Evolutionary conservation across 2,113 vertebrate species (phyloP).

Genomic region (Arvicanthis niloticus): DNA sequence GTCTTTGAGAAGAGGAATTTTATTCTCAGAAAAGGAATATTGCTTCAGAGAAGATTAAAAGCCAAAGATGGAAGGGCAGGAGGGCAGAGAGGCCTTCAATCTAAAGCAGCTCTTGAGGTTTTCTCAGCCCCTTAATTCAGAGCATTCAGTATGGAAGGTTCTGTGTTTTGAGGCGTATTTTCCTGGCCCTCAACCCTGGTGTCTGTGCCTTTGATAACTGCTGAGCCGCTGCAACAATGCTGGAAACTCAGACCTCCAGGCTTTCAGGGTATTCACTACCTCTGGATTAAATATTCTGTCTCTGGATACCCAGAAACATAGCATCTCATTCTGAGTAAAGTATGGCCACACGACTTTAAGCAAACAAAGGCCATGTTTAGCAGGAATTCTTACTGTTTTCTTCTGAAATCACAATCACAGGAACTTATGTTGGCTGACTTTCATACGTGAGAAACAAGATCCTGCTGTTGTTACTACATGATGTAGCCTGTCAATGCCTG

Average conservation of each 20-base stretch:
- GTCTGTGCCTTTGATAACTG: background rate
- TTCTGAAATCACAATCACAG: background rate
- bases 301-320: background rate
- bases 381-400: background rate
- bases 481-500: background rate
- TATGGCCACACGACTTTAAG: background rate
- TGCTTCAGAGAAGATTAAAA: background rate
- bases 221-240: background rate
- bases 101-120: too few species aligned
- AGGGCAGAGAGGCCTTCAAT: background rate
- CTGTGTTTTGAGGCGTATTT: background rate
- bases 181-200: background rate
- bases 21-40: background rate
- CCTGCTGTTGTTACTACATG: background rate
- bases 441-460: background rate
- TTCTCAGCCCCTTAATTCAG: too few species aligned
- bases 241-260: background rate
- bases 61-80: background rate
- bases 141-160: background rate
- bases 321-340: background rate
- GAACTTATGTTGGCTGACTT: background rate
- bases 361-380: background rate
- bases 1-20: background rate
- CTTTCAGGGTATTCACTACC: background rate
- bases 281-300: background rate